Evolutionary conservation across 2,888 invertebrate species (phyloP), one percentile per base, ranked within the genome.

Genomic region (Epicampocera succincta): DNA sequence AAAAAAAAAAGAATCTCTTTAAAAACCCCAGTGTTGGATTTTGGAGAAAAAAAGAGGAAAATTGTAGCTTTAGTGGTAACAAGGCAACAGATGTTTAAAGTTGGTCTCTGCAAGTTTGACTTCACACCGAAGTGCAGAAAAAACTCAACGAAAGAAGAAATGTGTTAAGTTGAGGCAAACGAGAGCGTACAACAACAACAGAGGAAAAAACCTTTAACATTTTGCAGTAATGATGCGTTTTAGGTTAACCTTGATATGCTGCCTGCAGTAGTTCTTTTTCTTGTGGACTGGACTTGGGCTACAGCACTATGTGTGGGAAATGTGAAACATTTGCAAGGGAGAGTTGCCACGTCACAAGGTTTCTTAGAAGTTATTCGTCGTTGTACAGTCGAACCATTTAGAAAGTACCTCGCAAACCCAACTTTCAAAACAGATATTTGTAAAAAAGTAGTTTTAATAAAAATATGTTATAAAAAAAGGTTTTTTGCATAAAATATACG

Each of bases 51-150:
- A 52, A 38, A 65, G 65, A 73, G 40, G 42, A 56, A 74, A 68
- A 48, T 33, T 69, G 33, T 56, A 48, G 33, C 56, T 63, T 68
- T 74, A 48, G 21, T 74, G 42, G 40, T 61, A 68, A 21, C 74
- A 74, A 80, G 68, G 79, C 74, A 68, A 74, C 79, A 80, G 79
- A 68, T 80, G 61, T 69, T 69, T 33, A 11, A 58, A 74, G 56
- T 48, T 69, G 60, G 54, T 61, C 60, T 40, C 65, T 38, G 15
- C 44, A 56, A 38, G 48, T 66, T 50, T 54, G 15, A 15, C 38
- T 50, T n/a, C n/a, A 54, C 12, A 15, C 58, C n/a, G 19, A 56
- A 50, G 33, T 50, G 21, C 46, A 40, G 19, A 42, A 12, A 25
- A 44, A 44, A 50, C 6, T 46, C 33, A 33, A 2, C 50, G 44